Evolutionary conservation across 92 coral and sea anemone species (phyloP).

Genomic region (Scolanthus callimorphus): DNA sequence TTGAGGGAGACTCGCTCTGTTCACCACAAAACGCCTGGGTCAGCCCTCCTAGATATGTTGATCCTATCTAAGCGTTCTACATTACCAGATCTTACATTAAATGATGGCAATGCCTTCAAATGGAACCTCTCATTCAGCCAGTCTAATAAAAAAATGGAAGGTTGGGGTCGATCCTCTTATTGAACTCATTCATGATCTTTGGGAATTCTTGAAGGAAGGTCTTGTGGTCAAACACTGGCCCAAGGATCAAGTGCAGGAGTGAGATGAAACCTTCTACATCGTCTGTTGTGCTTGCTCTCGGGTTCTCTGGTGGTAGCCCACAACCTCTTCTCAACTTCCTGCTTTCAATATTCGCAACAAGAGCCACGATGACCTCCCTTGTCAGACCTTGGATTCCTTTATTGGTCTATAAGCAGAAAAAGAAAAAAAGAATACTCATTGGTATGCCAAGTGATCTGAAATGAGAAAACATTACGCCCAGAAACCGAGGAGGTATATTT

Average conservation of each 20-base stretch:
- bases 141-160: too few relatives aligned
- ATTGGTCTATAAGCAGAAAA: too few relatives aligned
- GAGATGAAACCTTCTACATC: constrained; percentile 61
- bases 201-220: constrained; percentile 14
- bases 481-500: too few relatives aligned
- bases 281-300: constrained; percentile 54
- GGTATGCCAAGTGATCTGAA: too few relatives aligned
- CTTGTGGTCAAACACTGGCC: constrained; percentile 23
- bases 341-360: constrained; percentile 53
- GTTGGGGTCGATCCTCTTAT: too few relatives aligned
- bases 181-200: constrained; percentile 20
- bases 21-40: constrained; percentile 51
- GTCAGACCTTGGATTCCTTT: constrained; percentile 32
- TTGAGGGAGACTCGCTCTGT: constrained; percentile 40
- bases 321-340: constrained; percentile 23
- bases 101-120: constrained; percentile 15
- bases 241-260: constrained; percentile 31
- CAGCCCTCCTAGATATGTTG: constrained; percentile 22
- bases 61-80: constrained; percentile 28
- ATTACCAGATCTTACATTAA: constrained; percentile 17
- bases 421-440: too few relatives aligned
- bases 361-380: too few relatives aligned
- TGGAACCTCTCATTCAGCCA: constrained; percentile 22
- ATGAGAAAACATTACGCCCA: too few relatives aligned
- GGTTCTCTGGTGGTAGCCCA: constrained; percentile 47